A percentile compares a stretch with the other conserved stretches of the same genome.
These are phyloP conservation scores for Hecatera dysodea DNA, from an alignment of 2,888 invertebrate species.

Conservation along the genomic window DNA sequence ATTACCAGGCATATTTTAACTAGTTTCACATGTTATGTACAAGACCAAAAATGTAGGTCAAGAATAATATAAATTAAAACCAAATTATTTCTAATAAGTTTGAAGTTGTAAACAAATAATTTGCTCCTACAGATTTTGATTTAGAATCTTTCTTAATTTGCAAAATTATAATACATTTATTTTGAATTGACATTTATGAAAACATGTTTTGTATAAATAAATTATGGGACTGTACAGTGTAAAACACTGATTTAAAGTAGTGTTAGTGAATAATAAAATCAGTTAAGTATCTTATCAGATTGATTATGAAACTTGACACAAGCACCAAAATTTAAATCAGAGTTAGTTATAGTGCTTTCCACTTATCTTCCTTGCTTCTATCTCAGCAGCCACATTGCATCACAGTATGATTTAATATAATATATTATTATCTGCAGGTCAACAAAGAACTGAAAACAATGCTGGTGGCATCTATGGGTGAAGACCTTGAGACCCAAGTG, in stretches of 20 bases:
- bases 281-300: conserved; percentile 5
- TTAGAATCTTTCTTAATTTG: not conserved
- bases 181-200: too few relatives aligned
- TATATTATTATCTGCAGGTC: conserved; percentile 89
- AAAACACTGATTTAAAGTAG: not conserved
- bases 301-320: conserved; percentile 1
- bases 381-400: conserved; percentile 30
- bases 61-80: not conserved
- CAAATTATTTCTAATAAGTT: not conserved
- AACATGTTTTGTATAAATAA: not conserved
- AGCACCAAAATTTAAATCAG: not conserved
- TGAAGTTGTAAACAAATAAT: not conserved
- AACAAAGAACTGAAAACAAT: conserved; percentile 98
- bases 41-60: not conserved
- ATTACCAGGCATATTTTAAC: not conserved
- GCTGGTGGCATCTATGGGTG: conserved; percentile 98
- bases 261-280: conserved; percentile 7
- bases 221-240: not conserved
- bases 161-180: too few relatives aligned
- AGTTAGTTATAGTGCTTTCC: conserved; percentile 4
- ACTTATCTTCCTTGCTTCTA: conserved; percentile 3
- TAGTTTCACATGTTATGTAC: not conserved
- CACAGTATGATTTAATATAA: conserved; percentile 5
- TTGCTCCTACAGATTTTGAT: not conserved
- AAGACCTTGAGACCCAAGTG: conserved; percentile 97